Percentiles rank a stretch among this genome's conserved stretches.
Evolutionary conservation across 2,888 invertebrate genomes (phyloP).

Genomic region (Dione vanillae): DNA sequence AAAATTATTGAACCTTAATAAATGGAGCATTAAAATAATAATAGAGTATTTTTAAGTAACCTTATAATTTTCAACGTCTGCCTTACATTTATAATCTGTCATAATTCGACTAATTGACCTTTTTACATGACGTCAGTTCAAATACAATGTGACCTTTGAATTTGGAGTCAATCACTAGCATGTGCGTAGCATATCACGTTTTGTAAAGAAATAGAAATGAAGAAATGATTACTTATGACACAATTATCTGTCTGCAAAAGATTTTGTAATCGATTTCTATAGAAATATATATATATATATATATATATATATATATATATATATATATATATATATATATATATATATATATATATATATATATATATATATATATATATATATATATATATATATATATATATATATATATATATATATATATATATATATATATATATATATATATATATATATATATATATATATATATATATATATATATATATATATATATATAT

Average conservation of each 20-base stretch:
- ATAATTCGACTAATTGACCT: constrained; percentile 19
- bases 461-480: no score
- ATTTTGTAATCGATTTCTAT: no score
- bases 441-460: no score
- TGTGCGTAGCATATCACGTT: not conserved
- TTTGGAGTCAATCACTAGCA: constrained; percentile 1
- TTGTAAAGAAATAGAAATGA: not conserved
- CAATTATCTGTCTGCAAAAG: no score
- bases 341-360: not conserved
- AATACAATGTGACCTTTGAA: not conserved
- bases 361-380: not conserved
- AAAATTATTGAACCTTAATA: no score
- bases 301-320: no score
- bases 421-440: no score
- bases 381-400: no score
- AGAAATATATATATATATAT: not conserved
- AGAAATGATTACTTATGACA: no score
- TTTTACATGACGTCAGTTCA: not conserved
- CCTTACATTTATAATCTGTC: not conserved
- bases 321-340: no score
- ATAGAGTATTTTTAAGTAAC: not conserved
- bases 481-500: no score
- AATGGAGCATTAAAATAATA: no score
- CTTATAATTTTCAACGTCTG: not conserved
- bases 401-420: not conserved